A percentile compares a stretch with the other conserved stretches of the same genome.
Evolutionary conservation across 2,888 invertebrate species (phyloP).

Genomic region (Callimorpha dominula): DNA sequence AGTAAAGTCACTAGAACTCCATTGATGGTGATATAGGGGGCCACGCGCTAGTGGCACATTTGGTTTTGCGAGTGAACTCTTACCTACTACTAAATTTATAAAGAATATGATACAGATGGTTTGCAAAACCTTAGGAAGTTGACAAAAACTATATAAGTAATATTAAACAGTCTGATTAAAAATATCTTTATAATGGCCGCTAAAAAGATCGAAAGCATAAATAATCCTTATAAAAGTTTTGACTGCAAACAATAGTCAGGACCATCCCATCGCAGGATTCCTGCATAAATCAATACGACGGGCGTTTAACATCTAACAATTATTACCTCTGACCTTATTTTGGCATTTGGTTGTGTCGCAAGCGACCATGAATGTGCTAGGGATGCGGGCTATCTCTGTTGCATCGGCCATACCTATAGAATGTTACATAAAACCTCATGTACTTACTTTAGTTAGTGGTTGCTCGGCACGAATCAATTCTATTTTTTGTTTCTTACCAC

Average conservation of each 20-base stretch:
- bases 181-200: not conserved
- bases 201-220: not conserved
- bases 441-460: not conserved
- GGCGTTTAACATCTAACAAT: conserved; percentile 68
- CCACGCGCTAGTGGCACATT: not conserved
- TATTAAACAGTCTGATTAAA: not conserved
- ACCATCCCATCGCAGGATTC: conserved; percentile 61
- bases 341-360: conserved; percentile 84
- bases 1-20: not conserved
- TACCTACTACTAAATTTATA: too few relatives aligned
- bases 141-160: too few relatives aligned
- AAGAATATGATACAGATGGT: too few relatives aligned
- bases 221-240: not conserved
- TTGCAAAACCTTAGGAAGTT: too few relatives aligned
- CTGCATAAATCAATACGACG: conserved; percentile 75
- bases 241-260: conserved; percentile 9
- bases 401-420: conserved; percentile 49
- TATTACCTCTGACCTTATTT: conserved; percentile 85
- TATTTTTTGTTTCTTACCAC: not conserved
- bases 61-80: too few relatives aligned
- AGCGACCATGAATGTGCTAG: conserved; percentile 71
- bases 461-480: not conserved
- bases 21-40: not conserved
- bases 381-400: conserved; percentile 65
- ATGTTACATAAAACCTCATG: conserved; percentile 39